phyloP scores from a whole-genome alignment of 2,888 invertebrate genomes.

The Chaetoderma sp. region DNA sequence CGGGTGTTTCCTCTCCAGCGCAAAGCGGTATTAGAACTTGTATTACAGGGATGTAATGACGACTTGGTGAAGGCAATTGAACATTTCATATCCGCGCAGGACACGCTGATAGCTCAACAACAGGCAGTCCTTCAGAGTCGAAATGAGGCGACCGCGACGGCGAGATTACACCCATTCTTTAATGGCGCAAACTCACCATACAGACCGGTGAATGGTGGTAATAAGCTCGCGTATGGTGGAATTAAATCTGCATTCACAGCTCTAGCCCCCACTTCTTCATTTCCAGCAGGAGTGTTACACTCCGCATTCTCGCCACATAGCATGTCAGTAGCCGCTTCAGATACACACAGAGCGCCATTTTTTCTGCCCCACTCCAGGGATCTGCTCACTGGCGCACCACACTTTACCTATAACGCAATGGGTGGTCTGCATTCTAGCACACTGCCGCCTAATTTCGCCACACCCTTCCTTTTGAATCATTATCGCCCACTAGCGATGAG shows the following conservation, averaged over 20 bases:
- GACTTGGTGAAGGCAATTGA: slow-evolving; percentile 91
- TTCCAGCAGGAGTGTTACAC: slow-evolving; percentile 52
- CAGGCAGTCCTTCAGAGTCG: slow-evolving; percentile 32
- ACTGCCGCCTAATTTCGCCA: slow-evolving; percentile 44
- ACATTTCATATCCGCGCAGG: slow-evolving; percentile 76
- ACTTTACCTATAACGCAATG: slow-evolving; percentile 34
- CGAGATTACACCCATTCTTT: slow-evolving; percentile 39
- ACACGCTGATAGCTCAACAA: slow-evolving; percentile 59
- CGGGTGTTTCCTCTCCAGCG: slow-evolving; percentile 88
- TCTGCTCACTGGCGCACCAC: slow-evolving; percentile 28
- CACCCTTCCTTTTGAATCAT: slow-evolving; percentile 50
- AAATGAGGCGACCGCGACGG: too few relatives aligned
- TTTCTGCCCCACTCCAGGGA: slow-evolving; percentile 30
- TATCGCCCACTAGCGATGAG: slow-evolving; percentile 43
- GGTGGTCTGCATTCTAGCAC: slow-evolving; percentile 30
- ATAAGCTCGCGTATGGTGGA: slow-evolving; percentile 40
- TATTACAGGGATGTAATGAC: slow-evolving; percentile 91
- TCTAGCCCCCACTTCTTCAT: slow-evolving; percentile 43
- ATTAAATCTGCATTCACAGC: slow-evolving; percentile 69
- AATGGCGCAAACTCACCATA: slow-evolving; percentile 36
- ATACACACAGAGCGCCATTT: slow-evolving; percentile 25
- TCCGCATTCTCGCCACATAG: slow-evolving; percentile 57
- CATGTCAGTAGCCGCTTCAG: slow-evolving; percentile 40
- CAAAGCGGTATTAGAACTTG: slow-evolving; percentile 89
- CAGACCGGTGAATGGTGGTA: slow-evolving; percentile 30